Evolutionary conservation across 2,113 vertebrate species (phyloP).

Genomic region (Oriolus oriolus): DNA sequence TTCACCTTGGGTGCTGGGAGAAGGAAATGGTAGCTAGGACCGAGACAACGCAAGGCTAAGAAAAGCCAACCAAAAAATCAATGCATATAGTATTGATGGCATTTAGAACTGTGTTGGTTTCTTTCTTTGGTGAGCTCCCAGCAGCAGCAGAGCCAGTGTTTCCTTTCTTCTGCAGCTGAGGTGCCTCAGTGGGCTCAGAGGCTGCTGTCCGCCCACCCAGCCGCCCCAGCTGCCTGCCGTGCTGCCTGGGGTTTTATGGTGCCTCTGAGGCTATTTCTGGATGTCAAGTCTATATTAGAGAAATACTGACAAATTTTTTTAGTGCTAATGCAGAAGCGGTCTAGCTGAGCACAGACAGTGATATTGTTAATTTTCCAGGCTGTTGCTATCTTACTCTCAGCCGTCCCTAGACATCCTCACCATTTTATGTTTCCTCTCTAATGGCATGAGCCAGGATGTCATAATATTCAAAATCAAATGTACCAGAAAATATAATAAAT

Average conservation of each 20-base stretch:
- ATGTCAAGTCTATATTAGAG: not conserved
- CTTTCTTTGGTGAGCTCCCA: not conserved
- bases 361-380: conserved; percentile 61
- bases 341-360: not conserved
- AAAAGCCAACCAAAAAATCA: not conserved
- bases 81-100: not conserved
- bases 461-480: conserved; percentile 66
- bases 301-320: not conserved
- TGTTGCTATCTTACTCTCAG: conserved; percentile 27
- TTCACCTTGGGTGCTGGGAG: not conserved
- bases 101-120: accelerated
- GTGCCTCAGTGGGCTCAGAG: not conserved
- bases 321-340: not conserved
- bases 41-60: not conserved
- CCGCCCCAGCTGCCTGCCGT: not conserved
- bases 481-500: conserved; percentile 70
- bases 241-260: not conserved
- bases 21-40: not conserved
- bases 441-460: conserved; percentile 44
- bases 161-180: not conserved
- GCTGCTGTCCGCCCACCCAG: accelerated
- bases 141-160: not conserved
- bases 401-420: conserved; percentile 1
- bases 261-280: not conserved
- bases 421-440: conserved; percentile 57